These are phyloP conservation scores for Ormyrus pomaceus DNA, from an alignment of 2,888 invertebrate genomes.

Conservation along the genomic window DNA sequence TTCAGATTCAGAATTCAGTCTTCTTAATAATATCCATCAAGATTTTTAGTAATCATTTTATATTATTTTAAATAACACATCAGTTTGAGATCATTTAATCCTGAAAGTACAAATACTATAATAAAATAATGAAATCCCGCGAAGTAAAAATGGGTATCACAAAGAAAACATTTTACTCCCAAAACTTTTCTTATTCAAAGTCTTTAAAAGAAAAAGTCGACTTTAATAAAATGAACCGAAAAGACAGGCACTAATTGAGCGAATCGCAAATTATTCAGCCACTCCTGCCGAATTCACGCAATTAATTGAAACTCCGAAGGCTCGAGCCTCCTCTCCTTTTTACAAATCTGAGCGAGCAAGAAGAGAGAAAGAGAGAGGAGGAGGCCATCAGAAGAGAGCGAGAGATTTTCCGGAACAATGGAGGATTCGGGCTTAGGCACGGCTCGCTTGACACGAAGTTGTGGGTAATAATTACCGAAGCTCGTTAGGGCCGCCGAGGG, in stretches of 20 bases:
- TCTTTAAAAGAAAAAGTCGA: background rate
- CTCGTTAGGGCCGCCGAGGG: slow-evolving; percentile 66
- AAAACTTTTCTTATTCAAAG: background rate
- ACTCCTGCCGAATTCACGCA: background rate
- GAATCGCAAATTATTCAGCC: slow-evolving; percentile 15
- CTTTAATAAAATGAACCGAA: too few species aligned
- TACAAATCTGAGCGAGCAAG: background rate
- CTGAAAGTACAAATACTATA: too few species aligned
- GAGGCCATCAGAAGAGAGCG: background rate
- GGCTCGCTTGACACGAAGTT: slow-evolving; percentile 67
- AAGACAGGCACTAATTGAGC: slow-evolving; percentile 3
- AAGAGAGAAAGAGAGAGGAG: too few species aligned
- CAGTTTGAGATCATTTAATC: too few species aligned
- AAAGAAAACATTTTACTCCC: too few species aligned
- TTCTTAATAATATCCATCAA: too few species aligned
- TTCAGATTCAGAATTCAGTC: too few species aligned
- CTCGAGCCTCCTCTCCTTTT: background rate
- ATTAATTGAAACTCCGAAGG: slow-evolving; percentile 23
- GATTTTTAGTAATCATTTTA: too few species aligned
- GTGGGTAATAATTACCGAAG: slow-evolving; percentile 71
- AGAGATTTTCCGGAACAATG: slow-evolving; percentile 42
- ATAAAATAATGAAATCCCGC: too few species aligned
- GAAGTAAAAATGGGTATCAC: too few species aligned
- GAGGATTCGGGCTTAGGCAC: slow-evolving; percentile 61
- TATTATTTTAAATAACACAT: too few species aligned